Conservation (phyloP, 1,140 invertebrate species). For the Apis dorsata region DNA sequence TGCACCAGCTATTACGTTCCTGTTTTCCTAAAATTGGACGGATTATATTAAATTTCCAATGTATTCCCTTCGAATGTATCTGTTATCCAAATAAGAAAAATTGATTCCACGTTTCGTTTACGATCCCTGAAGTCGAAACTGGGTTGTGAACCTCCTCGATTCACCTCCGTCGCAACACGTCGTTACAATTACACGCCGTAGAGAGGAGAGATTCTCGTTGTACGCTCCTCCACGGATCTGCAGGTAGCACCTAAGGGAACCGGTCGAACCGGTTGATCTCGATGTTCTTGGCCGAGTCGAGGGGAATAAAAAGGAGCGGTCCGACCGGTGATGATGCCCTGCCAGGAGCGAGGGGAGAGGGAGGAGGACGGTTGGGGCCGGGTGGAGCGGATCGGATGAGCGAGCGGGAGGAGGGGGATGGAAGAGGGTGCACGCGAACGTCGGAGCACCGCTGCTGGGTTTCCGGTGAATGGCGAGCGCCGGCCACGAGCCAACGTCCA, state of each 20-base stretch:
- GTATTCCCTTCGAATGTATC: neutral
- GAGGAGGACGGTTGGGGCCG: neutral
- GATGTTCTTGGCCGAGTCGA: neutral
- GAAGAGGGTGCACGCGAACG: conserved; percentile 47
- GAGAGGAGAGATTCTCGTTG: neutral
- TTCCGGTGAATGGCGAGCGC: conserved; percentile 79
- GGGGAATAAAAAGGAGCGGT: conserved; percentile 46
- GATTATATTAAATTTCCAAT: too few species aligned
- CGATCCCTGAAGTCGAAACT: conserved; percentile 33
- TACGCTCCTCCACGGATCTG: neutral
- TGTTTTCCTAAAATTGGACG: too few species aligned
- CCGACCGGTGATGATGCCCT: conserved; percentile 49
- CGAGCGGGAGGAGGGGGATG: neutral
- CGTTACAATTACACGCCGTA: conserved; percentile 29
- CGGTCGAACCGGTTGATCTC: conserved; percentile 45
- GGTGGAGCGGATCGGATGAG: neutral
- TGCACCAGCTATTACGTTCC: too few species aligned
- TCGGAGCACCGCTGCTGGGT: conserved; percentile 63
- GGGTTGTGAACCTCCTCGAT: conserved; percentile 21
- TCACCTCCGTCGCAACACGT: neutral
- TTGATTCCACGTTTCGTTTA: too few species aligned
- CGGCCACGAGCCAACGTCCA: conserved; percentile 80
- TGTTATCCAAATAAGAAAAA: neutral
- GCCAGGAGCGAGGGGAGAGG: conserved; percentile 26
- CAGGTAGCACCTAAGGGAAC: conserved; percentile 58